These are phyloP conservation scores for Dendroctonus ponderosae DNA, from an alignment of 1,140 invertebrate species.

Conservation along the genomic window DNA sequence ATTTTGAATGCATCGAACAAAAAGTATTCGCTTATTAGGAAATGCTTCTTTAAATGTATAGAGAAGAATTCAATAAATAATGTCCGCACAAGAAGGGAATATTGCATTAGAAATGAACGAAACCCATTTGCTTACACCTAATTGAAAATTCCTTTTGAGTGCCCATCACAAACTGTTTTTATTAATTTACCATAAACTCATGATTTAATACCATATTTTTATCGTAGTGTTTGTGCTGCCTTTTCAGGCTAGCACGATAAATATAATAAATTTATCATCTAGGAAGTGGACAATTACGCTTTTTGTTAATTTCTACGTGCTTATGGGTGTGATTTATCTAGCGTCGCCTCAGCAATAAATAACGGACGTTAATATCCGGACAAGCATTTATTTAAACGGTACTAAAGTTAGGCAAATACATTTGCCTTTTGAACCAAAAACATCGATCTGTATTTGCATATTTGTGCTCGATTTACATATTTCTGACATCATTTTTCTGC, in stretches of 20 bases:
- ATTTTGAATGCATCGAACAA: too few species aligned
- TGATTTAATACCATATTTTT: conserved; percentile 30
- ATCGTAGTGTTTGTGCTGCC: conserved; percentile 8
- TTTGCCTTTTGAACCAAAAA: too few species aligned
- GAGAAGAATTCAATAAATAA: too few species aligned
- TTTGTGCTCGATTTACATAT: too few species aligned
- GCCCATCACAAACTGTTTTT: background rate
- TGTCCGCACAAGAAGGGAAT: too few species aligned
- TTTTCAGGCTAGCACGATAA: conserved; percentile 29
- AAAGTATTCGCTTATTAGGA: too few species aligned
- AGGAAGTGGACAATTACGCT: conserved; percentile 33
- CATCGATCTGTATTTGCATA: too few species aligned
- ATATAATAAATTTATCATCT: conserved; percentile 34
- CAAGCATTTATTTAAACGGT: too few species aligned
- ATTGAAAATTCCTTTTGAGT: conserved; percentile 23
- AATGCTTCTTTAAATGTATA: too few species aligned
- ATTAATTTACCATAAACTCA: conserved; percentile 18
- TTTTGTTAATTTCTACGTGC: conserved; percentile 33
- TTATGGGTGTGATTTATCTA: conserved; percentile 26
- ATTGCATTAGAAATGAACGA: too few species aligned
- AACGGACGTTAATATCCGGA: conserved; percentile 22
- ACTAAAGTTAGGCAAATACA: too few species aligned
- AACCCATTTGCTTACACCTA: background rate
- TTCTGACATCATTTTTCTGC: too few species aligned
- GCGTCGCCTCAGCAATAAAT: conserved; percentile 25